Base-by-base conservation (phyloP, 2,888 invertebrate species). In the Rhingia rostrata region DNA sequence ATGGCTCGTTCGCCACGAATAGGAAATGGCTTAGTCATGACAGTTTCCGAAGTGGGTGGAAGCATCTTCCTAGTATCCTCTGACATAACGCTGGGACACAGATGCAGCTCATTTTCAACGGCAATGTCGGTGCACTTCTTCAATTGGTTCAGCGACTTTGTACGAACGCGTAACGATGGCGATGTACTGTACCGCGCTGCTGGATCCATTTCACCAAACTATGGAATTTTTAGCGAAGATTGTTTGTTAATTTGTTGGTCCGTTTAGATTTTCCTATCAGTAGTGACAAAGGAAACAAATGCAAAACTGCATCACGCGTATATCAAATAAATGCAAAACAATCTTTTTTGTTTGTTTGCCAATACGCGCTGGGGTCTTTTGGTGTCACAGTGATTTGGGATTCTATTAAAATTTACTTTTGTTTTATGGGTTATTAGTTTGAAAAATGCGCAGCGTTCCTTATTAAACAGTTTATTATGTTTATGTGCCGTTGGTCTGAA, bases 11-110 rank as follows among this genome's bases (percentile, higher is more conserved):
- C 97, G 53, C 97, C 97, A 93, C 96, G 93, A 87, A 97, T 95
- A 37, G 97, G 97, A 92, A 97, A 97, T 80, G 97, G 97, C 92
- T 97, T 97, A 51, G 97, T 97, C 93, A 96, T 95, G 64, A 97
- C 95, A 54, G 97, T 97, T 90, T 96, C 96, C 79, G 95, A 94
- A 7, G 95, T 96, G 63, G 96, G 96, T 79, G 96, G 96, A 89
- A 95, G 90, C 86, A 95, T 93, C 89, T 91, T 91, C 32, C 89
- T 91, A 73, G 90, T 81, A 79, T 91, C 91, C 6, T 91, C 91
- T 6, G 95, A 95, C 95, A 95, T 95, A 6, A 93, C 94, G 92
- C 94, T 95, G n/a, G 95, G 94, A 89, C 95, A 94, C 89, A 93
- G 88, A 47, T 91, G 90, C 88, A 93, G 92, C 72, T 91, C 91